phyloP scores from a whole-genome alignment of 1,140 invertebrate genomes.

The Procambarus clarkii region DNA sequence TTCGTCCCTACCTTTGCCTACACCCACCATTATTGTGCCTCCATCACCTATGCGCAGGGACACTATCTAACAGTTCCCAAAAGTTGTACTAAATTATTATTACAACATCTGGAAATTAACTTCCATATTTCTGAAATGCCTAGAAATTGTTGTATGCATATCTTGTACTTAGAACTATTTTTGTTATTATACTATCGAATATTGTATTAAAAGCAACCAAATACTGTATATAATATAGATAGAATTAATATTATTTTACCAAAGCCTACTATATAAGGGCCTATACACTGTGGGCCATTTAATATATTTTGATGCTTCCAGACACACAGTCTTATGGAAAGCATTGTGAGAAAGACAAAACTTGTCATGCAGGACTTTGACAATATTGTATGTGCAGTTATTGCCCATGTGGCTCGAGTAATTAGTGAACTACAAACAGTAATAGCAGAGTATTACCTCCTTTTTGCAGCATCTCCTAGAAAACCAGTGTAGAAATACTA shows the following conservation, averaged over 20 bases:
- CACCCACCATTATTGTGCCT: constrained; percentile 41
- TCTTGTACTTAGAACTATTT: background rate
- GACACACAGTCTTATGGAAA: background rate
- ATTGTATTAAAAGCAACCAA: too few relatives aligned
- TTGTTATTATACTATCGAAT: too few relatives aligned
- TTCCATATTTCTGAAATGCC: background rate
- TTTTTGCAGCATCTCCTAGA: background rate
- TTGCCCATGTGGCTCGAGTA: background rate
- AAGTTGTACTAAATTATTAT: background rate
- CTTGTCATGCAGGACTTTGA: background rate
- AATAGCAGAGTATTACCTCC: background rate
- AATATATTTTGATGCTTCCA: background rate
- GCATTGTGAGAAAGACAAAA: background rate
- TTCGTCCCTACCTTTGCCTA: constrained; percentile 43
- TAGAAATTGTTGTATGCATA: background rate
- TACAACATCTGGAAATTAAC: background rate
- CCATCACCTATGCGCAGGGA: constrained; percentile 53
- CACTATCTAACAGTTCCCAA: constrained; percentile 44
- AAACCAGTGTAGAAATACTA: background rate
- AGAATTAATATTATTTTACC: too few relatives aligned
- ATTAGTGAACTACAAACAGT: background rate
- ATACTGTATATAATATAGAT: too few relatives aligned
- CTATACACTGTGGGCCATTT: background rate
- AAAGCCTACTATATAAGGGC: too few relatives aligned
- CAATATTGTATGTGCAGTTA: too few relatives aligned